Base-by-base conservation (phyloP, 1,140 invertebrate genomes). In the Watersipora subatra region DNA sequence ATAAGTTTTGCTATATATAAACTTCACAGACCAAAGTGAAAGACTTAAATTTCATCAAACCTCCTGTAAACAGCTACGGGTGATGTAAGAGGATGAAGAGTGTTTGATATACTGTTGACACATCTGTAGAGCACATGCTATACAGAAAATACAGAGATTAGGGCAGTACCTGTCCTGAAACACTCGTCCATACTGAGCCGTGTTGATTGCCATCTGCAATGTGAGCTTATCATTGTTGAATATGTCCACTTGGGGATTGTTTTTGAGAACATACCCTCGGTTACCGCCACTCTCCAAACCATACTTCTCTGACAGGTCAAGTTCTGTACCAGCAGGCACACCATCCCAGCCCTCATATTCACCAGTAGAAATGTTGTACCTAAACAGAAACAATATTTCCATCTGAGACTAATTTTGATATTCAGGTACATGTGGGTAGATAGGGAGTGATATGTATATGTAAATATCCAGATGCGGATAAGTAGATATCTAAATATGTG, bases 291-390 rank as follows among this genome's bases (percentile, higher is more conserved):
- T 67, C 24, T 66, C 61, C 24, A 67, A 58, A 12, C 73, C 69
- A 66, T 72, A 72, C 28, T 72, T 75, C 3, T 61, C 28, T 7
- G 71, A 69, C 55, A 77, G 56, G 26, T 72, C 68, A 22, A 75
- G 30, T 28, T 68, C 68, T 28, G 73, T 65, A 1, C 69, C 64
- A 24, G 66, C 68, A 2, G 70, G 63, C 62, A 70, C 65, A 17
- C 70, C 70, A 61, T 70, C 70, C 77, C 77, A 78, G 2, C 66
- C 59, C 67, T 74, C 71, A 69, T 75, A 79, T 61, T 80, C 78
- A 66, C 69, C 68, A 7, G 77, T 78, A 7, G 78, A 80, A 64
- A 80, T 75, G 66, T 80, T 80, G 67, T 80, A 80, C 68, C 78
- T 78, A 61, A 17, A 70, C 29, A 29, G 56, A 20, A 26, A 59